Base-by-base conservation (phyloP, 2,113 vertebrate genomes). In the Eira barbara region DNA sequence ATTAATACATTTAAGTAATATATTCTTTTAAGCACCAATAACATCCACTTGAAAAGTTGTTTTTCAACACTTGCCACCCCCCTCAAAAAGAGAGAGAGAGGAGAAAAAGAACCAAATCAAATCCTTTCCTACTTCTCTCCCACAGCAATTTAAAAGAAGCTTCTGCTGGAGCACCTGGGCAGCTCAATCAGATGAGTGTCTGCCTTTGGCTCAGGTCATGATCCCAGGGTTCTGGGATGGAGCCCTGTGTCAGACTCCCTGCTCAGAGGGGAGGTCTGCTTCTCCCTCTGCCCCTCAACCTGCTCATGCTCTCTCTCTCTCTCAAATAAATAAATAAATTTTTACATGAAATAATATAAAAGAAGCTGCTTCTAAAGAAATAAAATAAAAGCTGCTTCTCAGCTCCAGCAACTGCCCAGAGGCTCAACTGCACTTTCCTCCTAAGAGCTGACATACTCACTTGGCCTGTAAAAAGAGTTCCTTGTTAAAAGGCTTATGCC, bases 391-490 rank as follows among this genome's bases (percentile, higher is more conserved):
- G 9, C 21, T 47, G 81, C 42, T 89, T 94, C 34, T 31, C 17
- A 49, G n/a, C 31, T 31, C 42, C 74, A 47, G 74, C 47, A 76
- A 63, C 25, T 71, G 27, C 61, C 79, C 31, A 18, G 45, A 71
- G 1, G 18, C 18, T 92, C 23, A 49, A n/a, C 59, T 59, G 55
- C 63, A 86, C 34, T 85, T 73, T 52, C 49, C 81, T 81, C 85
- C 17, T 2, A 47, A 20, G 6, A 90, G 20, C 0, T 89, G 34
- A 93, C 84, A 85, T 94, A 99, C 99, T 99, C 98, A 99, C 99
- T 99, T 99, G 98, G 99, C 99, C 99, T 99, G 99, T 89, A 99
- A 98, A 96, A 99, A 99, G 74, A 99, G 99, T 98, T 99, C 99
- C 99, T 99, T 99, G 98, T 99, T 99, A 98, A 99, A 99, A 87